Base-by-base conservation (phyloP, 2,888 invertebrate genomes). In the Cheilosia vernalis region DNA sequence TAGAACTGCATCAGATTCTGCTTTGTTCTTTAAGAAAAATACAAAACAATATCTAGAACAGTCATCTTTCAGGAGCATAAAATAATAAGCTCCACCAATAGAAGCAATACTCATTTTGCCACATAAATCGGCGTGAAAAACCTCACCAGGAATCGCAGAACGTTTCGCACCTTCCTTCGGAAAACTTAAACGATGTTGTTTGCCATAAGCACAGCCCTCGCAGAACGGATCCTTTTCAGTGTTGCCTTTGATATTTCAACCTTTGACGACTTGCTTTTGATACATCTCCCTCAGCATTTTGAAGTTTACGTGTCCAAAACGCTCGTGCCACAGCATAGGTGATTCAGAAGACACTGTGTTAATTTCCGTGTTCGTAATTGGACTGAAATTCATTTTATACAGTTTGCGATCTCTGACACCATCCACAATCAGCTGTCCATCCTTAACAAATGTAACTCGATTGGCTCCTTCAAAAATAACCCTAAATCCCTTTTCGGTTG, bases 241-340 rank as follows among this genome's bases (percentile, higher is more conserved):
- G n/a, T n/a, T n/a, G n/a, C n/a, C n/a, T n/a, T n/a, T n/a, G n/a
- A n/a, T n/a, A n/a, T n/a, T n/a, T n/a, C n/a, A n/a, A n/a, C n/a
- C n/a, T n/a, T n/a, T n/a, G n/a, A n/a, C n/a, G n/a, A n/a, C n/a
- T n/a, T n/a, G n/a, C n/a, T n/a, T n/a, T n/a, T n/a, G n/a, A n/a
- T n/a, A n/a, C n/a, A n/a, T n/a, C n/a, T n/a, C n/a, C n/a, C n/a
- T n/a, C n/a, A n/a, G n/a, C n/a, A n/a, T n/a, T n/a, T n/a, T n/a
- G n/a, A n/a, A n/a, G n/a, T 5, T 27, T 6, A 87, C 87, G 17
- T 87, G 87, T 7, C 87, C 87, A 24, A 88, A 37, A 15, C 87
- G 40, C 49, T 88, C 88, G 40, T 89, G 88, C 88, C 88, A 88
- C 4, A 88, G 7, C 33, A 82, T 77, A 27, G 73, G 0, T 51